A percentile compares a stretch with the other conserved stretches of the same genome.
phyloP scores from a whole-genome alignment of 2,888 invertebrate genomes.

The Crocallis elinguaria region DNA sequence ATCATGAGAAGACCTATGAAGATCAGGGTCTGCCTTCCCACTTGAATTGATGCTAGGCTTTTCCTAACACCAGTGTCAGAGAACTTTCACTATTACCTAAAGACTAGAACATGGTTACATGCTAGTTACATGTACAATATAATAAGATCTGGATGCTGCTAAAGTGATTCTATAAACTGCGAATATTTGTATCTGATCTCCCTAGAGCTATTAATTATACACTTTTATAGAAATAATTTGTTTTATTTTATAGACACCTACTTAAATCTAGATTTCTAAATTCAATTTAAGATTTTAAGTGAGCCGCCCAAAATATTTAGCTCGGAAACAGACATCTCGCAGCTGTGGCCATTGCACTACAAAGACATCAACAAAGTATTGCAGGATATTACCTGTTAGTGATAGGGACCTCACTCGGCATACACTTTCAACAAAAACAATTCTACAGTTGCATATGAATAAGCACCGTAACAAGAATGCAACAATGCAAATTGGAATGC shows the following conservation, averaged over 20 bases:
- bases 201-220: conserved; percentile 59
- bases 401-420: conserved; percentile 96
- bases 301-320: conserved; percentile 91
- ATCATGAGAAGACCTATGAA: too few species aligned
- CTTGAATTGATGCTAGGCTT: neutral
- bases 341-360: conserved; percentile 97
- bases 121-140: conserved; percentile 12
- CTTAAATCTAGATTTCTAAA: neutral
- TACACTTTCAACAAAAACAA: conserved; percentile 97
- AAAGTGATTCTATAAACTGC: conserved; percentile 35
- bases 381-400: conserved; percentile 93
- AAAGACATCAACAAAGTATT: conserved; percentile 92
- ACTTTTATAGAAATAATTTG: conserved; percentile 48
- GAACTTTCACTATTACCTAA: neutral
- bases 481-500: conserved; percentile 94
- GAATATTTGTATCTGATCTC: conserved; percentile 55
- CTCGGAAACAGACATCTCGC: conserved; percentile 86
- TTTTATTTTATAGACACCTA: conserved; percentile 40
- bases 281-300: conserved; percentile 65
- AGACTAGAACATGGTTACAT: conserved; percentile 15
- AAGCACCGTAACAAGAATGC: conserved; percentile 90
- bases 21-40: neutral
- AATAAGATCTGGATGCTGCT: conserved; percentile 34
- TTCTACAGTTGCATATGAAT: conserved; percentile 87
- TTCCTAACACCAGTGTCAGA: neutral